A percentile compares a stretch with the other conserved stretches of the same genome.
Evolutionary conservation across 2,797 vertebrate genomes (phyloP).

Genomic region (Melanotaenia nigrans): DNA sequence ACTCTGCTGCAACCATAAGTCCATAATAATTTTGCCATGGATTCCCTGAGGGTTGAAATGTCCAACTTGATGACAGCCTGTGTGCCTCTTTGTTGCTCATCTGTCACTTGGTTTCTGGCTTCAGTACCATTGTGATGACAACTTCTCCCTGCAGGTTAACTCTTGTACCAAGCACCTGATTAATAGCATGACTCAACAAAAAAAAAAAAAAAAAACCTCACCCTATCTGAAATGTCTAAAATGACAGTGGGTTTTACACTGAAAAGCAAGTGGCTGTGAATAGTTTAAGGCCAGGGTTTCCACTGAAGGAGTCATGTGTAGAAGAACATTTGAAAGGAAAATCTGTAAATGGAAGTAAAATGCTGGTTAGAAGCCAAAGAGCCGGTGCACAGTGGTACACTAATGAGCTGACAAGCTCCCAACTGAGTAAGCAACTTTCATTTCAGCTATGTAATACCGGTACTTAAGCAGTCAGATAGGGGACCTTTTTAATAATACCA

Average conservation of each 20-base stretch:
- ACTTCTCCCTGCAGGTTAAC: slow-evolving; percentile 35
- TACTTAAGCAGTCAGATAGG: not conserved
- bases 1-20: slow-evolving; percentile 46
- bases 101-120: slow-evolving; percentile 55
- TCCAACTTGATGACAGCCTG: slow-evolving; percentile 24
- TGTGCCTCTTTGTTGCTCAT: slow-evolving; percentile 45
- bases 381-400: not conserved
- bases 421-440: slow-evolving; percentile 8
- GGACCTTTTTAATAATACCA: slow-evolving; percentile 1
- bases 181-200: slow-evolving; percentile 17
- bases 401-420: slow-evolving; percentile 2
- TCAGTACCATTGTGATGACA: slow-evolving; percentile 37
- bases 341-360: not conserved
- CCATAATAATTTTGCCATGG: slow-evolving; percentile 47
- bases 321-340: not conserved
- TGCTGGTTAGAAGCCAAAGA: not conserved
- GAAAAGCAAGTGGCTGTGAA: not conserved
- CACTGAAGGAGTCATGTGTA: not conserved
- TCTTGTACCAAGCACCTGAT: slow-evolving; percentile 38
- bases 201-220: not conserved
- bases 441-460: not conserved
- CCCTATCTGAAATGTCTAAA: slow-evolving; percentile 2
- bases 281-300: not conserved
- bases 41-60: slow-evolving; percentile 35
- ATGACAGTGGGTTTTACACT: not conserved